Percentiles rank a stretch among this genome's conserved stretches.
Conservation (phyloP, 2,888 invertebrate species). For the Drosophila tanythrix region DNA sequence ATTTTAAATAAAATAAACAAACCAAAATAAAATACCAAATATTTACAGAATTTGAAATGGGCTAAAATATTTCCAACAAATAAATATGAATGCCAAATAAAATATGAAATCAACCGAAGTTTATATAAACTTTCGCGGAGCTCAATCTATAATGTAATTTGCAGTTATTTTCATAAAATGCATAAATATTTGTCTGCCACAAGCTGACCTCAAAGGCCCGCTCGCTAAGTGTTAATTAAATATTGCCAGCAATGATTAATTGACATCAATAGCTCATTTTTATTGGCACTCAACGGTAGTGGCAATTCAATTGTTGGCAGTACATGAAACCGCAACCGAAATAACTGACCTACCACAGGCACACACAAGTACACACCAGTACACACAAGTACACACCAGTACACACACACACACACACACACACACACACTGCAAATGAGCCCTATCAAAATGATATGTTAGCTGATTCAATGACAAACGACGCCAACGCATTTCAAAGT, state of each 20-base stretch:
- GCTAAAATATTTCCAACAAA: not conserved
- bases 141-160: not conserved
- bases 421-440: not conserved
- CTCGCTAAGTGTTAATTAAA: constrained; percentile 23
- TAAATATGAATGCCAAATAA: not conserved
- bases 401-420: not conserved
- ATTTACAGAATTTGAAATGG: not conserved
- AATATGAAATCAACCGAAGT: not conserved
- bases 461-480: constrained; percentile 36
- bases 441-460: constrained; percentile 18
- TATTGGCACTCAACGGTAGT: constrained; percentile 25
- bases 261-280: constrained; percentile 28
- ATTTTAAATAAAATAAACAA: not conserved
- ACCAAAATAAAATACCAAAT: not conserved
- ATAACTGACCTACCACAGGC: constrained; percentile 50
- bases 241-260: constrained; percentile 39
- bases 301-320: constrained; percentile 25
- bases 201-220: constrained; percentile 22
- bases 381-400: not conserved
- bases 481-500: constrained; percentile 64
- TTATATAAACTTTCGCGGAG: not conserved
- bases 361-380: not conserved
- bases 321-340: constrained; percentile 19
- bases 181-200: constrained; percentile 6
- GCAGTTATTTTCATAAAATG: not conserved